phyloP scores from a whole-genome alignment of 2,797 vertebrate genomes.

The Spondyliosoma cantharus region DNA sequence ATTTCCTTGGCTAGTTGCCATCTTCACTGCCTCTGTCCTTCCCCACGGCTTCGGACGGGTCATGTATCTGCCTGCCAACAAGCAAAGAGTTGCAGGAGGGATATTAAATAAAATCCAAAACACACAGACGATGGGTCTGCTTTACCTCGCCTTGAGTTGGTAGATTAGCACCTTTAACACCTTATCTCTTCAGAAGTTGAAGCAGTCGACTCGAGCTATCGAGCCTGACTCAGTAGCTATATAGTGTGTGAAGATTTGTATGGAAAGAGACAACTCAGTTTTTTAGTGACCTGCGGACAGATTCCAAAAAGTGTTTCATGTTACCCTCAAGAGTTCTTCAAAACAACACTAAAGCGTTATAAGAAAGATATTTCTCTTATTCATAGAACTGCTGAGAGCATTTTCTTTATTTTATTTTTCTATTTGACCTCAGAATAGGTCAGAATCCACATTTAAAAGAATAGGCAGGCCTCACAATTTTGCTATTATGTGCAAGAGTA shows the following conservation, averaged over 20 bases:
- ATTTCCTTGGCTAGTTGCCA: conserved; percentile 71
- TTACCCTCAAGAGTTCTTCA: conserved; percentile 21
- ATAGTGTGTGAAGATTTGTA: conserved; percentile 16
- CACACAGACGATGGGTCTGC: conserved; percentile 34
- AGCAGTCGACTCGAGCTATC: conserved; percentile 45
- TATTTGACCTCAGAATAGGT: neutral
- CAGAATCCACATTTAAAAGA: neutral
- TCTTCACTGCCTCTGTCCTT: conserved; percentile 46
- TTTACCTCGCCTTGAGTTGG: conserved; percentile 61
- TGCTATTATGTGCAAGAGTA: neutral
- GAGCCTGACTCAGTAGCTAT: conserved; percentile 18
- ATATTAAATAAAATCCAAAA: conserved; percentile 2
- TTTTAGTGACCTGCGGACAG: conserved; percentile 34
- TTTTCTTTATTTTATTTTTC: too few species aligned
- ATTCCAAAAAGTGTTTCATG: conserved; percentile 7
- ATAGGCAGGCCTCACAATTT: neutral
- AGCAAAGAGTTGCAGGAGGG: conserved; percentile 42
- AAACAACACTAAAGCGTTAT: conserved; percentile 14
- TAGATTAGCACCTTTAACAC: conserved; percentile 62
- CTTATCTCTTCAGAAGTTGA: conserved; percentile 56
- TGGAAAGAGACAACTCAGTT: conserved; percentile 14
- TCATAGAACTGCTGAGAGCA: conserved; percentile 1
- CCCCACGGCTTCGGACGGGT: conserved; percentile 47
- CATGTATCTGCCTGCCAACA: conserved; percentile 63
- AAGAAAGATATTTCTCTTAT: neutral